Evolutionary conservation across 2,113 vertebrate species (phyloP), one percentile per base, ranked within the genome.

Genomic region (Scatophagus argus): DNA sequence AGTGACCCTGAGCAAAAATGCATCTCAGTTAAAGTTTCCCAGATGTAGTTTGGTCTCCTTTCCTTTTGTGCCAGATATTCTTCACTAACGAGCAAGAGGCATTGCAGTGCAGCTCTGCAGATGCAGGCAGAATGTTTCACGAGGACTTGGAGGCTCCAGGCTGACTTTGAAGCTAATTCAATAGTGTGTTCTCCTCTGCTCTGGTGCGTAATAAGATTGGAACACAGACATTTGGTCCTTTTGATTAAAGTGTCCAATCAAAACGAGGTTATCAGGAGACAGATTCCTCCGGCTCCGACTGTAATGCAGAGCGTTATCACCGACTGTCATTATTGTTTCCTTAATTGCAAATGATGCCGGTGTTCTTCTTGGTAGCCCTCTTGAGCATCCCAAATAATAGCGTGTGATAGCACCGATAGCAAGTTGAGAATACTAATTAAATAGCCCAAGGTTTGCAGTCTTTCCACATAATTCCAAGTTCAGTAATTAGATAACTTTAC

Each of bases 191-290:
- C 81, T 78, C 68, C 64, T 81, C 74, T 79, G 74, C 80, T 82
- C 66, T 63, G 56, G 23, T 14, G 61, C 67, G 87, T 87, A 93
- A 92, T 90, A 81, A 89, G 83, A 88, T 83, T 91, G 80, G 83
- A 86, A 65, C 73, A 83, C 54, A 74, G 74, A 87, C 83, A 54
- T 86, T 81, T 81, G 65, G 62, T 59, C 74, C 47, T 83, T 83
- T 88, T 85, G 83, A 87, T 90, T 88, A 90, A 92, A 89, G 78
- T 66, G 79, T 83, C 88, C 88, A 88, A 90, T 91, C 88, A 91
- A 81, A 92, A 41, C n/a, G 23, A 88, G 82, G 74, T 82, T 85
- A 86, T 84, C 74, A 5, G 62, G 72, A 82, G 85, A 85, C 3
- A 0, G 72, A 83, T 81, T 88, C 59, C 71, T 80, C 60, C 14